Conservation (phyloP, 1,140 invertebrate species). For the Leptinotarsa lineolata region DNA sequence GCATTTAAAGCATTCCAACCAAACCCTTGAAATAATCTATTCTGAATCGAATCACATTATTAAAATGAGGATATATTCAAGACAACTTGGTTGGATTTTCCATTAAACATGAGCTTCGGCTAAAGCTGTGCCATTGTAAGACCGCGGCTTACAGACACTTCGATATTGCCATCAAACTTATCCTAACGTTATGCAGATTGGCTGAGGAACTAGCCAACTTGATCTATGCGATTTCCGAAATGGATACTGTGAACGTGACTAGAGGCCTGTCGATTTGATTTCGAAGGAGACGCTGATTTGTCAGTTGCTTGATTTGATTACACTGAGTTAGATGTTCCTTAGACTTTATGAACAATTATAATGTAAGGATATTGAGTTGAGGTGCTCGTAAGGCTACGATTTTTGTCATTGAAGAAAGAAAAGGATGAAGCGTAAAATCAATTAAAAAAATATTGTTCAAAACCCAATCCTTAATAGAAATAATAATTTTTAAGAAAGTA, state of each 20-base stretch:
- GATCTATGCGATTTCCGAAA: not conserved
- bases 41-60: conserved; percentile 7
- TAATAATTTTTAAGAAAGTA: too few relatives aligned
- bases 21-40: not conserved
- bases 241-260: conserved; percentile 10
- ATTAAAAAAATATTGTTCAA: too few relatives aligned
- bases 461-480: too few relatives aligned
- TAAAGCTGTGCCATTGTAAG: not conserved
- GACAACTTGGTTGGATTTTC: conserved; percentile 12
- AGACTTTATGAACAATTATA: too few relatives aligned
- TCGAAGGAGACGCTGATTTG: too few relatives aligned
- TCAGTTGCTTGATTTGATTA: too few relatives aligned
- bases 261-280: not conserved
- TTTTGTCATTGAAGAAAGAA: too few relatives aligned
- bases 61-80: conserved; percentile 14
- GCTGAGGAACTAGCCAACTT: conserved; percentile 1
- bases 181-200: conserved; percentile 17
- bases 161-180: conserved; percentile 7
- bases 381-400: too few relatives aligned
- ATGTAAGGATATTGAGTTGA: too few relatives aligned
- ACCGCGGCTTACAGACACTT: conserved; percentile 10
- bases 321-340: too few relatives aligned
- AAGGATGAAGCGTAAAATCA: too few relatives aligned
- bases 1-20: conserved; percentile 3
- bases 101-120: conserved; percentile 11